Conservation (phyloP, 2,797 vertebrate genomes). For the Tangara arthus region DNA sequence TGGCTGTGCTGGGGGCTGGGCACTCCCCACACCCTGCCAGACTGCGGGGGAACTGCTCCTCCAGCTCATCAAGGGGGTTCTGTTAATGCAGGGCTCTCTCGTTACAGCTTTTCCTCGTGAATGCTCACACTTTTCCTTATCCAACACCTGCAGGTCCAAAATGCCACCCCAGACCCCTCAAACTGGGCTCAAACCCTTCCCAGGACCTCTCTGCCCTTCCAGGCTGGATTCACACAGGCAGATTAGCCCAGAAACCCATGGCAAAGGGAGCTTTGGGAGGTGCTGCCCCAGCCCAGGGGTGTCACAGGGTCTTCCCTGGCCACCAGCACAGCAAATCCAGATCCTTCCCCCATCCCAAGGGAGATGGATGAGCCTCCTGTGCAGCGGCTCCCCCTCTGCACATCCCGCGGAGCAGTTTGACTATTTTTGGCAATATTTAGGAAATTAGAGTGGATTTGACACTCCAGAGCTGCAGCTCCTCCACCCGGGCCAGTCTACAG, state of each 20-base stretch:
- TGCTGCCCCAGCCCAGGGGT: not conserved
- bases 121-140: not conserved
- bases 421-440: constrained; percentile 35
- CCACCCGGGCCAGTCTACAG: not conserved
- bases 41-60: not conserved
- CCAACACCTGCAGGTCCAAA: not conserved
- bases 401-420: not conserved
- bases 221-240: not conserved
- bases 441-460: not conserved
- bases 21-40: not conserved
- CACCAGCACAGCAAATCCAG: not conserved
- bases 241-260: not conserved
- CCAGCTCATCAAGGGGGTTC: not conserved
- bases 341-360: not conserved
- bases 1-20: not conserved
- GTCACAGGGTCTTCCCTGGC: not conserved
- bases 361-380: not conserved
- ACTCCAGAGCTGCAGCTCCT: not conserved
- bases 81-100: not conserved
- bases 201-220: not conserved
- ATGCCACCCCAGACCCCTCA: not conserved
- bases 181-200: not conserved
- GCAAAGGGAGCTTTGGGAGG: not conserved
- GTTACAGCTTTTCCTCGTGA: not conserved
- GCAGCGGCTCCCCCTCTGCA: not conserved